Evolutionary conservation across 2,888 invertebrate species (phyloP).

Genomic region (Pollenia griseotomentosa): DNA sequence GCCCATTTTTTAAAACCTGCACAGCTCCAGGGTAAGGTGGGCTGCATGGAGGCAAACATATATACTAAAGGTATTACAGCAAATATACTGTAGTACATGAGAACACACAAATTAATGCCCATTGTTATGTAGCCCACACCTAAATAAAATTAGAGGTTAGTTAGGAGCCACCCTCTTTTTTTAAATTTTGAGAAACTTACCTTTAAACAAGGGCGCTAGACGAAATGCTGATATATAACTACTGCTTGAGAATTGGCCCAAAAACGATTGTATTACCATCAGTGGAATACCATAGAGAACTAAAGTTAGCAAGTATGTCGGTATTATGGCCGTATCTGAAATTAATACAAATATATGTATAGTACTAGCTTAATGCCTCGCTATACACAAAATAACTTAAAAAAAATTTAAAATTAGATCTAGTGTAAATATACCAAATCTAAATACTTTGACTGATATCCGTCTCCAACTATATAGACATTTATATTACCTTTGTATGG

Average conservation of each 20-base stretch:
- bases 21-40: conserved; percentile 92
- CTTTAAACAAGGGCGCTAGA: conserved; percentile 94
- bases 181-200: conserved; percentile 84
- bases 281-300: conserved; percentile 92
- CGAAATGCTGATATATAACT: conserved; percentile 93
- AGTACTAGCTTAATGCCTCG: too few relatives aligned
- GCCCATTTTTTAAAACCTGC: conserved; percentile 84
- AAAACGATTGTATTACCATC: conserved; percentile 93
- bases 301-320: conserved; percentile 80
- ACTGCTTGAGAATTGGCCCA: conserved; percentile 93
- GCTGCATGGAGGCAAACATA: conserved; percentile 88
- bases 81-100: conserved; percentile 92
- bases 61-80: conserved; percentile 93
- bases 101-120: conserved; percentile 90
- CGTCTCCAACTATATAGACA: too few relatives aligned
- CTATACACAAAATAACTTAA: too few relatives aligned
- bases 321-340: conserved; percentile 77
- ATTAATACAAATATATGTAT: background rate
- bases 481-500: too few relatives aligned
- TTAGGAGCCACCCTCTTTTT: too few relatives aligned
- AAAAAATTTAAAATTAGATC: too few relatives aligned
- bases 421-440: too few relatives aligned
- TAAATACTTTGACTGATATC: too few relatives aligned
- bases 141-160: conserved; percentile 80
- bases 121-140: conserved; percentile 94